A percentile compares a stretch with the other conserved stretches of the same genome.
Evolutionary conservation across 2,888 invertebrate species (phyloP).

Genomic region (Fragum sueziense): DNA sequence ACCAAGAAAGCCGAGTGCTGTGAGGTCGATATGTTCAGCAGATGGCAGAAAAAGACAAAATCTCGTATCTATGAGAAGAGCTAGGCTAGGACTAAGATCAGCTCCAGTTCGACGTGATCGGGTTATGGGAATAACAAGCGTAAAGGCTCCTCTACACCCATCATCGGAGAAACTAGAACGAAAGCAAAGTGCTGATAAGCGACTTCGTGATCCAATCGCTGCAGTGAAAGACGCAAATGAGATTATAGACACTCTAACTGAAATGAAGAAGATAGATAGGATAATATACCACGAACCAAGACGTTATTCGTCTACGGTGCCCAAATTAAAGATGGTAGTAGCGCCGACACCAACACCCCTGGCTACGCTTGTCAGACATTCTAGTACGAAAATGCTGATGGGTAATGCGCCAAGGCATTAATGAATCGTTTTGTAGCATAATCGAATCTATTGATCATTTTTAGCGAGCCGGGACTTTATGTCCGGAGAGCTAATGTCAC

Average conservation of each 20-base stretch:
- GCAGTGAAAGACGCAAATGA: conserved; percentile 45
- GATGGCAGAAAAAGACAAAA: background rate
- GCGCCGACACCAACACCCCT: conserved; percentile 52
- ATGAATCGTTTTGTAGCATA: too few species aligned
- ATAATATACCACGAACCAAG: conserved; percentile 29
- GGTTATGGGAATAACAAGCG: background rate
- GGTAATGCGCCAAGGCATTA: conserved; percentile 14
- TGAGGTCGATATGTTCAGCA: conserved; percentile 27
- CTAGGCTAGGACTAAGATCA: conserved; percentile 13
- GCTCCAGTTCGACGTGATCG: conserved; percentile 13
- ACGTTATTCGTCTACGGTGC: conserved; percentile 31
- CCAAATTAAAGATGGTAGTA: conserved; percentile 51
- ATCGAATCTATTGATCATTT: too few species aligned
- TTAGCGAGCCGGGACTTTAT: too few species aligned
- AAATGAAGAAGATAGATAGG: conserved; percentile 38
- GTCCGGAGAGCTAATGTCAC: too few species aligned
- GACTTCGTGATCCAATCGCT: conserved; percentile 28
- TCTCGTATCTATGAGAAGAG: conserved; percentile 8
- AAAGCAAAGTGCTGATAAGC: background rate
- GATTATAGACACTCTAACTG: conserved; percentile 11
- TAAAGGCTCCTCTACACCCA: background rate
- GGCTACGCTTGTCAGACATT: conserved; percentile 36
- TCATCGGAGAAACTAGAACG: background rate
- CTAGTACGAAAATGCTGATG: conserved; percentile 50
- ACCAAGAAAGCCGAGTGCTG: conserved; percentile 26